Percentiles rank a stretch among this genome's conserved stretches.
These are phyloP conservation scores for Delichon dasypus DNA, from an alignment of 2,797 vertebrate species.

Conservation along the genomic window DNA sequence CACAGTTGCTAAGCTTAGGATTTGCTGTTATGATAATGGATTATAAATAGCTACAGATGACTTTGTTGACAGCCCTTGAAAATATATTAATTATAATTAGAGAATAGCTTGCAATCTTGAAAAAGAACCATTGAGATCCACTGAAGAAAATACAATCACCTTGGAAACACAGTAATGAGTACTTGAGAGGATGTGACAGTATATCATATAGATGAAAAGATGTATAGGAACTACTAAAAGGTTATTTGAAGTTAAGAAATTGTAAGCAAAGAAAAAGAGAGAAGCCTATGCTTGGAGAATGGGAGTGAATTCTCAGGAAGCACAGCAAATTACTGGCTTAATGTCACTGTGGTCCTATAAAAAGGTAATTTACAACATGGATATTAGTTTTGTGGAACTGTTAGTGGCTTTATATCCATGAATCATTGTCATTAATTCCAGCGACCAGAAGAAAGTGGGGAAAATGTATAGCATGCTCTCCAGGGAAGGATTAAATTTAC, in stretches of 20 bases:
- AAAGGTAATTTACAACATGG: background rate
- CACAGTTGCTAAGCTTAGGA: background rate
- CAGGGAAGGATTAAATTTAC: background rate
- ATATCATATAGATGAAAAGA: background rate
- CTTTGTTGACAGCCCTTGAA: background rate
- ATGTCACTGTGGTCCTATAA: background rate
- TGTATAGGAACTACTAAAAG: background rate
- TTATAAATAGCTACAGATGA: background rate
- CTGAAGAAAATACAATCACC: background rate
- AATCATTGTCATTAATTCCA: background rate
- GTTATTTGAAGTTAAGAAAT: conserved; percentile 11
- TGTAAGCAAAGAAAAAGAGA: background rate
- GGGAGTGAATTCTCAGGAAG: conserved; percentile 3
- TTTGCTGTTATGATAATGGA: conserved; percentile 20
- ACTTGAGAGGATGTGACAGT: background rate
- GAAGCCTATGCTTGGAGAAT: background rate
- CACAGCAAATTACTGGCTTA: background rate
- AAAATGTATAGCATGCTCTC: background rate
- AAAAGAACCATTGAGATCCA: background rate
- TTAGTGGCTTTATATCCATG: background rate
- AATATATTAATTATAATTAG: background rate
- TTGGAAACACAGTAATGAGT: background rate
- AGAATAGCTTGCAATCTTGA: background rate
- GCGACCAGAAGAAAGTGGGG: background rate
- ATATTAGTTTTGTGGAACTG: background rate